phyloP scores from a whole-genome alignment of 2,113 vertebrate genomes.

The Hylia prasina region DNA sequence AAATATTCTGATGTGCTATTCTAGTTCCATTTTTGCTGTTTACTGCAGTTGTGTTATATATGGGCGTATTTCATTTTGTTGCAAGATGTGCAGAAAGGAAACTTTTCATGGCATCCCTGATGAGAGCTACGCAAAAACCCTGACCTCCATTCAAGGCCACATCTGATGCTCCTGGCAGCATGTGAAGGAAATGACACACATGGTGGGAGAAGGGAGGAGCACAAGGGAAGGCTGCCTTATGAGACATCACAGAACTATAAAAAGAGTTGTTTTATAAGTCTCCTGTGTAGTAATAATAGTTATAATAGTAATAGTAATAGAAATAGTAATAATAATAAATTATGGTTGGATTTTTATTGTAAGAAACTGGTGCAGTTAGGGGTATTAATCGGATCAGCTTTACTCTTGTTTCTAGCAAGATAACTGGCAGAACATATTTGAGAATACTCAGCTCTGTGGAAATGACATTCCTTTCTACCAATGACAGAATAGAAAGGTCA shows the following conservation, averaged over 20 bases:
- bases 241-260: neutral
- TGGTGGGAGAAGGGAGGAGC: neutral
- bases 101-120: neutral
- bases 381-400: neutral
- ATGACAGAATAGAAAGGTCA: neutral
- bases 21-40: neutral
- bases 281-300: neutral
- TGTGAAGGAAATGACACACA: neutral
- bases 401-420: neutral
- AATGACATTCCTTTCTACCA: neutral
- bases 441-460: neutral
- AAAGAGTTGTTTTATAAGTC: neutral
- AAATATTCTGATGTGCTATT: neutral
- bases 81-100: slow-evolving; percentile 14
- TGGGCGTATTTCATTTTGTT: neutral
- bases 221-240: neutral
- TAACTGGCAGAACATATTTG: neutral
- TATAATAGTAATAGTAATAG: neutral
- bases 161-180: slow-evolving; percentile 28
- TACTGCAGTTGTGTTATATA: neutral
- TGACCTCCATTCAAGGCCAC: neutral
- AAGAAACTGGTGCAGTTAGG: neutral
- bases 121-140: neutral
- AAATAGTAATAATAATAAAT: neutral
- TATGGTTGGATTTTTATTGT: neutral